Conservation (phyloP, 2,888 invertebrate genomes). For the Sphaerophoria taeniata region DNA sequence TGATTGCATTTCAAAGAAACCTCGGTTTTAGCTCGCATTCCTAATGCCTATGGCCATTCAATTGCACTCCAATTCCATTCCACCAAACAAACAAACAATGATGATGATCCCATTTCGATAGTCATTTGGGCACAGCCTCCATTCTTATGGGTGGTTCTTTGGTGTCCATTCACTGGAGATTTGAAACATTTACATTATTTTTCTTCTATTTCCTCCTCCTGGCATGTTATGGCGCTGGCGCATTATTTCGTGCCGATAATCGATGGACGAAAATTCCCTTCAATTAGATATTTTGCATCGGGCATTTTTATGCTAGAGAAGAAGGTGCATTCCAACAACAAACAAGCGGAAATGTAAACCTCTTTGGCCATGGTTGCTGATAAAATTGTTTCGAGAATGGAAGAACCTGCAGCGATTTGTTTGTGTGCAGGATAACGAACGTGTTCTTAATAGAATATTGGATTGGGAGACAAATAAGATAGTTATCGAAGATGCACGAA, state of each 20-base stretch:
- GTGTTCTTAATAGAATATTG: no score
- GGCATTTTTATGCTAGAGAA: constrained; percentile 43
- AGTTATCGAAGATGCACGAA: no score
- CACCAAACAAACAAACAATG: constrained; percentile 47
- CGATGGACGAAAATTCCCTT: constrained; percentile 59
- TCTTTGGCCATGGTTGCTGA: no score
- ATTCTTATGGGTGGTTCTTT: constrained; percentile 59
- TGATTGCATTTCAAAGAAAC: constrained; percentile 25
- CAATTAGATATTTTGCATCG: constrained; percentile 72
- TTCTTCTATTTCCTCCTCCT: constrained; percentile 21
- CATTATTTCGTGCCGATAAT: constrained; percentile 61
- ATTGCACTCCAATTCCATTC: constrained; percentile 53
- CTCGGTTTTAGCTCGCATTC: constrained; percentile 48
- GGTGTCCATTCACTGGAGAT: constrained; percentile 39
- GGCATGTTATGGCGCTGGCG: neutral
- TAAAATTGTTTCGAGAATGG: no score
- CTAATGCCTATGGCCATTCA: constrained; percentile 22
- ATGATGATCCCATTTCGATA: constrained; percentile 72
- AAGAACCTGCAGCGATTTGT: no score
- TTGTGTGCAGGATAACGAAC: no score
- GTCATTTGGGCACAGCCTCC: constrained; percentile 43
- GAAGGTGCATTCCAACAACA: constrained; percentile 57
- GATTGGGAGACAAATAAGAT: no score
- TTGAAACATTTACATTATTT: constrained; percentile 18
- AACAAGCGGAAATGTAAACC: constrained; percentile 68